Percentiles rank a stretch among this genome's conserved stretches.
Evolutionary conservation across 35 echinoderm and acorn worm genomes (phyloP).

Genomic region (Stichopus chloronotus): DNA sequence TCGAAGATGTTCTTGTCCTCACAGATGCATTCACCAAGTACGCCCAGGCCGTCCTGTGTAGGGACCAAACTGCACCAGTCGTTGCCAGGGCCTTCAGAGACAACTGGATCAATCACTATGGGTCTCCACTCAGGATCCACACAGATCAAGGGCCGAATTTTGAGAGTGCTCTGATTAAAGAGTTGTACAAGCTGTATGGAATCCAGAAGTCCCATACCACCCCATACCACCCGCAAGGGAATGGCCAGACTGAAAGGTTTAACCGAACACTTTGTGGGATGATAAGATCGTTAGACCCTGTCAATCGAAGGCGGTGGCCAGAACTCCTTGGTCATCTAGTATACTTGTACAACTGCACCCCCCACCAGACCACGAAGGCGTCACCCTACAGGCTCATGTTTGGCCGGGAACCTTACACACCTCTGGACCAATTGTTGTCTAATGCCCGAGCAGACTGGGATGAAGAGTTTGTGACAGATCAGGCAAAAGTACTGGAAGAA

Average conservation of each 20-base stretch:
- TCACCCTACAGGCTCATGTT: slow-evolving; percentile 53
- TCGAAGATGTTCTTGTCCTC: slow-evolving; percentile 67
- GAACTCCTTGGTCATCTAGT: slow-evolving; percentile 37
- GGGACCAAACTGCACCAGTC: slow-evolving; percentile 42
- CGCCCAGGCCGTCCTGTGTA: slow-evolving; percentile 57
- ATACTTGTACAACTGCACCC: slow-evolving; percentile 58
- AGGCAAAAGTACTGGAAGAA: slow-evolving; percentile 16
- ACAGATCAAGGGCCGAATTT: slow-evolving; percentile 67
- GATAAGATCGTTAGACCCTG: slow-evolving; percentile 44
- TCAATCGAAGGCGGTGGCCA: slow-evolving; percentile 44
- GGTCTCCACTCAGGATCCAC: slow-evolving; percentile 58
- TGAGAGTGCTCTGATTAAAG: slow-evolving; percentile 64
- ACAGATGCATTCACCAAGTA: slow-evolving; percentile 69
- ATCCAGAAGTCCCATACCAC: slow-evolving; percentile 54
- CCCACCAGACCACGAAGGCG: slow-evolving; percentile 25
- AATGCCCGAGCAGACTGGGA: slow-evolving; percentile 32
- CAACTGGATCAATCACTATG: slow-evolving; percentile 69
- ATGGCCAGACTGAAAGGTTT: slow-evolving; percentile 59
- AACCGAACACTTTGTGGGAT: slow-evolving; percentile 61
- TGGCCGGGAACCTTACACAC: slow-evolving; percentile 52
- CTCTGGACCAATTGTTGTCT: slow-evolving; percentile 54
- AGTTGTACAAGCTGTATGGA: slow-evolving; percentile 56
- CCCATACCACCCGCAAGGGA: slow-evolving; percentile 58
- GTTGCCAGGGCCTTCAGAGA: slow-evolving; percentile 38
- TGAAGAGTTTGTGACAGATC: slow-evolving; percentile 50